Conservation (phyloP, 2,797 vertebrate genomes). For the Aotus griseimembra region DNA sequence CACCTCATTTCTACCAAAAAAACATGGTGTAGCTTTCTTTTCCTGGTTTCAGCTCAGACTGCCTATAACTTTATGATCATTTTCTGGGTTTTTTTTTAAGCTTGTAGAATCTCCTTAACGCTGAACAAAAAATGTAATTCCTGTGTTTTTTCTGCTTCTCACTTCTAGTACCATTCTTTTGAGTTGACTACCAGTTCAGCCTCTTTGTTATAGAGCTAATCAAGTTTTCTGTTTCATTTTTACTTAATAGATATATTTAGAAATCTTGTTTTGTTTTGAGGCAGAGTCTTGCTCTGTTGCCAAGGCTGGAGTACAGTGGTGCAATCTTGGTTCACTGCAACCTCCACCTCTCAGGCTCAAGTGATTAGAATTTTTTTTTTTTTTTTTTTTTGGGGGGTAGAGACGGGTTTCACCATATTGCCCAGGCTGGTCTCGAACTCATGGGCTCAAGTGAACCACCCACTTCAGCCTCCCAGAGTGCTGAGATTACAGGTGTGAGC, state of each 20-base stretch:
- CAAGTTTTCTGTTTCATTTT: not conserved
- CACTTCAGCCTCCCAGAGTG: not conserved
- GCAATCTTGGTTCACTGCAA: not conserved
- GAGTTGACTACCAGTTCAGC: not conserved
- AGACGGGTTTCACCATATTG: not conserved
- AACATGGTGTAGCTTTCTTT: slow-evolving; percentile 29
- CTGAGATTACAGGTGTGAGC: not conserved
- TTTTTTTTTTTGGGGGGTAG: not conserved
- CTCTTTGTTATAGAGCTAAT: not conserved
- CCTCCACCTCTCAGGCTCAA: not conserved
- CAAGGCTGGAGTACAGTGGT: not conserved
- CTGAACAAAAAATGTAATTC: not conserved
- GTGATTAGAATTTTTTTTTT: not conserved
- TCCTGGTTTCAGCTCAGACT: not conserved
- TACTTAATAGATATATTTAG: not conserved
- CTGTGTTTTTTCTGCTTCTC: slow-evolving; percentile 26
- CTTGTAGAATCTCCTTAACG: not conserved
- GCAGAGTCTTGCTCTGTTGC: not conserved
- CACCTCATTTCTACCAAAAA: slow-evolving; percentile 49
- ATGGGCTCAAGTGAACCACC: not conserved
- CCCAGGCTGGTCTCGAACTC: not conserved
- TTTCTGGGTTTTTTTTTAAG: not conserved
- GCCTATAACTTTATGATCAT: not conserved
- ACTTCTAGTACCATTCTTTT: not conserved
- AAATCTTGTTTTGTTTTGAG: not conserved